Conservation (phyloP, 1,140 invertebrate species). For the Ganaspis sp. region DNA sequence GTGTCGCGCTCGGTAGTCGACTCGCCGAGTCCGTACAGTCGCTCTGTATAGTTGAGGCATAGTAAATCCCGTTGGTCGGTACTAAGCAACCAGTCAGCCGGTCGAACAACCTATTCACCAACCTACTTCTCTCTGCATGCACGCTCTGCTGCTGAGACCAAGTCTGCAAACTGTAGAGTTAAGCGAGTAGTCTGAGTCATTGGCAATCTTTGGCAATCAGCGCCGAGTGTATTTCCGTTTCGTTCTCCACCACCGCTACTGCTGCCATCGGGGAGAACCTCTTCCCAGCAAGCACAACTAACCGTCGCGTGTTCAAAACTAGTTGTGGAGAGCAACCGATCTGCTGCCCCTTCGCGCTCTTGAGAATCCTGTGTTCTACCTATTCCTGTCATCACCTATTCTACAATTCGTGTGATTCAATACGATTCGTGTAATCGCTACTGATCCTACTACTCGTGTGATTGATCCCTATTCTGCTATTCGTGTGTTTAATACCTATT, state of each 20-base stretch:
- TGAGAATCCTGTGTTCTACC: no score
- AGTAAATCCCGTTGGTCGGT: conserved; percentile 69
- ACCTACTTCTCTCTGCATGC: conserved; percentile 33
- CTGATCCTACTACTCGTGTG: no score
- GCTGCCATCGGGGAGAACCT: conserved; percentile 21
- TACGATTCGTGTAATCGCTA: no score
- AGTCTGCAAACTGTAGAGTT: not conserved
- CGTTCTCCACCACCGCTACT: conserved; percentile 50
- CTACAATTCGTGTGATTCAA: not conserved
- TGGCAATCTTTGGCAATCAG: conserved; percentile 65
- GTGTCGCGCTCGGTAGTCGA: conserved; percentile 53
- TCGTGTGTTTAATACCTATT: no score
- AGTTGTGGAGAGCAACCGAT: not conserved
- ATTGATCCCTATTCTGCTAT: no score
- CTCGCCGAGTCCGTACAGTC: conserved; percentile 47
- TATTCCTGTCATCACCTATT: conserved; percentile 16
- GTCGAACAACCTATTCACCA: conserved; percentile 10
- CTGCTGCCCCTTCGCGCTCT: conserved; percentile 13
- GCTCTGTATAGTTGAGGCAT: conserved; percentile 57
- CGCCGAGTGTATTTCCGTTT: conserved; percentile 69
- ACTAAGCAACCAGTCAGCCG: conserved; percentile 46
- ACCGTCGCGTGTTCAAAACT: conserved; percentile 23
- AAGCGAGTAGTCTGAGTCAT: conserved; percentile 39
- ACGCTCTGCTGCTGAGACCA: conserved; percentile 24
- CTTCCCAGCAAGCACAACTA: not conserved